phyloP scores from a whole-genome alignment of 2,797 vertebrate genomes.

The Mastacembelus armatus region DNA sequence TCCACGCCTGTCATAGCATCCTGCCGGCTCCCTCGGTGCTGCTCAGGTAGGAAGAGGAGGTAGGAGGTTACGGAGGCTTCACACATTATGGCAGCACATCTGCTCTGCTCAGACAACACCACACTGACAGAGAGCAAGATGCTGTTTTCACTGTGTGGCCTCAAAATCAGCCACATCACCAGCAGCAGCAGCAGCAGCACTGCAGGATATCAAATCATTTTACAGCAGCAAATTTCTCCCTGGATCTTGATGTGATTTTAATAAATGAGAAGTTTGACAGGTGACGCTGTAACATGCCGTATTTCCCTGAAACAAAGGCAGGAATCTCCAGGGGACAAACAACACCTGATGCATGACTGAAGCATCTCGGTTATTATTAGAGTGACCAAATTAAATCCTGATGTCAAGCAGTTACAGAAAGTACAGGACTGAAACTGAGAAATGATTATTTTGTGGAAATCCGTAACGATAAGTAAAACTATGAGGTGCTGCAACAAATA shows the following conservation, averaged over 20 bases:
- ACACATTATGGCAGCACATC: conserved; percentile 62
- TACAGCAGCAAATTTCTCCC: conserved; percentile 7
- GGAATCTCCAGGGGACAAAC: no score
- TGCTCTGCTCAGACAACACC: conserved; percentile 31
- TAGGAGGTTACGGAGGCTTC: conserved; percentile 48
- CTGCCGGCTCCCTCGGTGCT: conserved; percentile 41
- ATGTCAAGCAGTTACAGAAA: no score
- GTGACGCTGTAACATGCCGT: no score
- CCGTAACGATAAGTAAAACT: no score
- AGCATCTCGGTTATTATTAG: no score
- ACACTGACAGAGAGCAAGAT: not conserved
- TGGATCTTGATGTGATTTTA: conserved; percentile 1
- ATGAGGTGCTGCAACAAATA: no score
- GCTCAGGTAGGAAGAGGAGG: conserved; percentile 50
- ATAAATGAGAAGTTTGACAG: not conserved
- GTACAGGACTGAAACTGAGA: no score
- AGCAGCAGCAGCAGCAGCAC: conserved; percentile 5
- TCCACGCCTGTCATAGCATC: conserved; percentile 57
- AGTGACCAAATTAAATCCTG: no score
- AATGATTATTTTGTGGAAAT: no score
- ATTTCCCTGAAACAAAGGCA: no score
- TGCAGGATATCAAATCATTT: conserved; percentile 8
- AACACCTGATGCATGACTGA: no score
- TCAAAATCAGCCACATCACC: conserved; percentile 17
- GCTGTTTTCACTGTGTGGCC: conserved; percentile 10